Evolutionary conservation across 2,888 invertebrate species (phyloP).

Genomic region (Agrochola macilenta): DNA sequence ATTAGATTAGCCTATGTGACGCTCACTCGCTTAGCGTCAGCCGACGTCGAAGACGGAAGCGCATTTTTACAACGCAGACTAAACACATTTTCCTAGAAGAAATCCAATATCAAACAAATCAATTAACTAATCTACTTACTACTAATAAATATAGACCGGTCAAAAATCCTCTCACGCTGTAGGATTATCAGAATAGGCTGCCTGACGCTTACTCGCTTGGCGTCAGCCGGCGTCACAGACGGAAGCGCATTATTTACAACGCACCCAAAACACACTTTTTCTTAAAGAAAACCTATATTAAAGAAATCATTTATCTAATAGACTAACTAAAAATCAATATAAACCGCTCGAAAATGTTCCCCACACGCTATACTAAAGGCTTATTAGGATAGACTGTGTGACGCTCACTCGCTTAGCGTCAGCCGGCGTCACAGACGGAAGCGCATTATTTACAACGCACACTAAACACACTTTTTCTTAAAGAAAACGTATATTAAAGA

Average conservation of each 20-base stretch:
- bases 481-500: not conserved
- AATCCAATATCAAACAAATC: not conserved
- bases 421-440: slow-evolving; percentile 74
- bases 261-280: not conserved
- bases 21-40: not conserved
- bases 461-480: too few species aligned
- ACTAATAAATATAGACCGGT: too few species aligned
- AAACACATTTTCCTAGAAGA: too few species aligned
- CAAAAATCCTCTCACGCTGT: too few species aligned
- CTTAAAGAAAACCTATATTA: not conserved
- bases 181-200: too few species aligned
- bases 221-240: not conserved
- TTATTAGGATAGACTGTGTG: not conserved
- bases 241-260: not conserved
- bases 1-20: not conserved
- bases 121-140: too few species aligned
- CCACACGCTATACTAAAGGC: not conserved
- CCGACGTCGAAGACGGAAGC: too few species aligned
- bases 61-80: slow-evolving; percentile 71
- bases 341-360: not conserved
- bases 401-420: not conserved
- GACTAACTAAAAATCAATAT: not conserved
- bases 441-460: slow-evolving; percentile 74
- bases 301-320: not conserved
- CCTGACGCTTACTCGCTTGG: too few species aligned